phyloP scores from a whole-genome alignment of 2,797 vertebrate genomes.

The Crax fasciolata region DNA sequence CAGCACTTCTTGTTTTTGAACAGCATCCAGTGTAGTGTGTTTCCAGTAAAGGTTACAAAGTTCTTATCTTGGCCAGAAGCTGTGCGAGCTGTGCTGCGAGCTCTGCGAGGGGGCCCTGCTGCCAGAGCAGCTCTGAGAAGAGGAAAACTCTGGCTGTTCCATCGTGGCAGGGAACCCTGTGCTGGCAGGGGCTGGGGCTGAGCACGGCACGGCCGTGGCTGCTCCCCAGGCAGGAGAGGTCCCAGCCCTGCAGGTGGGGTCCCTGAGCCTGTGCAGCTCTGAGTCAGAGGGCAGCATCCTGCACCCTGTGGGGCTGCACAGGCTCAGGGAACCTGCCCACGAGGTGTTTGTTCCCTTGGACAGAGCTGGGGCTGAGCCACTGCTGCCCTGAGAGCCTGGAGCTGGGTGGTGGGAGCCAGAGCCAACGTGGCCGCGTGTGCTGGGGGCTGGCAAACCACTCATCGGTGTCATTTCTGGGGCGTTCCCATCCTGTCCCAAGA shows the following conservation, averaged over 20 bases:
- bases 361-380: background rate
- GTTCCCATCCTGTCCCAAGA: background rate
- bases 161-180: background rate
- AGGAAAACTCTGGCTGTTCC: background rate
- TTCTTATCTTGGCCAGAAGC: background rate
- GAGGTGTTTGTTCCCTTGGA: rapidly evolving
- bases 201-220: background rate
- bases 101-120: background rate
- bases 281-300: too few relatives aligned
- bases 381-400: too few relatives aligned
- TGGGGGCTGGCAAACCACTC: background rate
- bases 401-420: background rate
- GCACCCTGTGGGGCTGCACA: too few relatives aligned
- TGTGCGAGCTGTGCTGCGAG: background rate
- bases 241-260: too few relatives aligned
- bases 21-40: background rate
- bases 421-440: background rate
- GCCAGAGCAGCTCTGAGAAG: background rate
- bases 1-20: background rate
- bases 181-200: background rate
- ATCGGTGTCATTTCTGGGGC: rapidly evolving
- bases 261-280: too few relatives aligned
- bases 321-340: too few relatives aligned
- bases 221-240: background rate
- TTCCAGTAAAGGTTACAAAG: background rate